phyloP scores from a whole-genome alignment of 2,113 vertebrate species.

The Pavo muticus region DNA sequence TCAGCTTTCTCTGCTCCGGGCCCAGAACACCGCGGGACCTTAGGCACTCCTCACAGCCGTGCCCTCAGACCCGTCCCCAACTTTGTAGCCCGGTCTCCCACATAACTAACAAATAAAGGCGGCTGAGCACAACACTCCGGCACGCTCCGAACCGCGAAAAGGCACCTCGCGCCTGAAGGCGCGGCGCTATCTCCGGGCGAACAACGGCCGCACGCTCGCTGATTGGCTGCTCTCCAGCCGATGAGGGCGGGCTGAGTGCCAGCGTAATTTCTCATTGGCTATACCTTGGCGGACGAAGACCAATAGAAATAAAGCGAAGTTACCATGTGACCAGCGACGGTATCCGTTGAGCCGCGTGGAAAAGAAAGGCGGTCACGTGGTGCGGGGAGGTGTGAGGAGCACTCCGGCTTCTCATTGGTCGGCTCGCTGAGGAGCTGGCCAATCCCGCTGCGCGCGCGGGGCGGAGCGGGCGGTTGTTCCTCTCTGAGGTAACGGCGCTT shows the following conservation, averaged over 20 bases:
- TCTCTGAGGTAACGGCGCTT: not conserved
- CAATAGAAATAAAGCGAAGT: not conserved
- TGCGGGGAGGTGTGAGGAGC: not conserved
- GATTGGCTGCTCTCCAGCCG: not conserved
- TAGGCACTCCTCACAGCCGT: not conserved
- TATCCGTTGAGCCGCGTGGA: not conserved
- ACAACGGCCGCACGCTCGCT: not conserved
- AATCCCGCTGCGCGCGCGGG: not conserved
- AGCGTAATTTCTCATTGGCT: not conserved
- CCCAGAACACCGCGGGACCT: not conserved
- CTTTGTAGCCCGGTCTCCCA: no score
- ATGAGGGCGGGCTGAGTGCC: not conserved
- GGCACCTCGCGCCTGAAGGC: rapidly evolving
- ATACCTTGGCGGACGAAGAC: rapidly evolving
- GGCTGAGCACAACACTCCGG: no score
- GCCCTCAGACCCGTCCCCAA: no score
- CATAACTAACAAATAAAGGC: no score
- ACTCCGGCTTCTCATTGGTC: not conserved
- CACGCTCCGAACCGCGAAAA: no score
- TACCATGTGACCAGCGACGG: rapidly evolving
- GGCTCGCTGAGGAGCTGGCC: not conserved
- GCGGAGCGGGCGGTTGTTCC: not conserved
- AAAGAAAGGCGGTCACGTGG: not conserved
- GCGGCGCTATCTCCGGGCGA: not conserved
- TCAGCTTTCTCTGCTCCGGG: not conserved